Evolutionary conservation across 2,113 vertebrate genomes (phyloP), one percentile per base, ranked within the genome.

Genomic region (Hymenochirus boettgeri): DNA sequence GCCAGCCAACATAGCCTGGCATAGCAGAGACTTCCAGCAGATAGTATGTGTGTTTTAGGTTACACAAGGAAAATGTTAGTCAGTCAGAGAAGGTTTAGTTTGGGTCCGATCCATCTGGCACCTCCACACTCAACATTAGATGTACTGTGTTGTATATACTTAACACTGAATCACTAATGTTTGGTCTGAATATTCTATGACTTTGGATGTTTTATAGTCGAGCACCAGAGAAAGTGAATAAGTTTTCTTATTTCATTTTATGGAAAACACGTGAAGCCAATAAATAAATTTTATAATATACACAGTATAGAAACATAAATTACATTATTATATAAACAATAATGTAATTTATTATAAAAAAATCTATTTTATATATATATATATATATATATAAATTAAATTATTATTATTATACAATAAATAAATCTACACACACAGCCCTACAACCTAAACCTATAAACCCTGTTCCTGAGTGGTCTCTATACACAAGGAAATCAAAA

Each of bases 101-200:
- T 88, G 85, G 84, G 77, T 19, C 37, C 60, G 62, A 73, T 89
- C 84, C 84, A 86, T 74, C 74, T 86, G 84, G 82, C 79, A 77
- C 63, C 2, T 50, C 56, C n/a, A n/a, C n/a, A 77, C 66, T 75
- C 17, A 24, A 79, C 82, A 78, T 80, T 65, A 82, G n/a, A 47
- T 79, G 73, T 50, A 77, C 62, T 72, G n/a, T n/a, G n/a, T n/a
- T n/a, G n/a, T 74, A 76, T 62, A 76, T 71, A 76, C 65, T 17
- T 45, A 59, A 69, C 46, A 42, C 72, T 72, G 76, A 85, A 83
- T 79, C 76, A 69, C 17, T 53, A 53, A 58, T 65, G 64, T 78
- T 75, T 79, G 75, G 70, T 72, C 75, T 72, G 51, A 42, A 18
- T n/a, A 3, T 23, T 21, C 13, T 8, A 15, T 21, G 31, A 27